Conservation (phyloP, 92 coral and sea anemone species). For the Porites cylindrica region DNA sequence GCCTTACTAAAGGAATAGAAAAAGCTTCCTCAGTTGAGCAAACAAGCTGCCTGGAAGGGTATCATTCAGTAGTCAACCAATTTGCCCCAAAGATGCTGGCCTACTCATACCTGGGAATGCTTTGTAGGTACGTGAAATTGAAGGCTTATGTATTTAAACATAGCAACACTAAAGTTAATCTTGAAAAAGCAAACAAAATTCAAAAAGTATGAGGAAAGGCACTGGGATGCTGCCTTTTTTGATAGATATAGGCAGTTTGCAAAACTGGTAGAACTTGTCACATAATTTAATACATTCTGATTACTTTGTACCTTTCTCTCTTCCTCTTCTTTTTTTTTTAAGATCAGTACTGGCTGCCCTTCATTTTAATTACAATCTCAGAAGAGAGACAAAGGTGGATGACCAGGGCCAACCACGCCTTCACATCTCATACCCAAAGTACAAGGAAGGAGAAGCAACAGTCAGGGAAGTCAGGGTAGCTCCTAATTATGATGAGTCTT, state of each 20-base stretch:
- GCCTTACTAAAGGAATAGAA: too few species aligned
- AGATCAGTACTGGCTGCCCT: slow-evolving; percentile 54
- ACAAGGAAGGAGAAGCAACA: slow-evolving; percentile 53
- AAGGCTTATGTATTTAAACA: not conserved
- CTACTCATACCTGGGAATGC: slow-evolving; percentile 56
- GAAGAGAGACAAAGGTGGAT: slow-evolving; percentile 40
- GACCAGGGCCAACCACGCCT: slow-evolving; percentile 30
- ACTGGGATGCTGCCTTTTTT: not conserved
- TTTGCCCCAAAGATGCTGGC: too few species aligned
- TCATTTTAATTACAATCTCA: slow-evolving; percentile 54
- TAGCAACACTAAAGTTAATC: not conserved
- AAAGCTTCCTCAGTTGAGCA: too few species aligned
- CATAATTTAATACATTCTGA: not conserved
- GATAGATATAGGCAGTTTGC: not conserved
- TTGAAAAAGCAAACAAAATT: too few species aligned
- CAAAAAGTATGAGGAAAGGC: not conserved
- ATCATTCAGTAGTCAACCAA: too few species aligned
- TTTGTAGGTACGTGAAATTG: slow-evolving; percentile 41
- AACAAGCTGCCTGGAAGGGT: too few species aligned
- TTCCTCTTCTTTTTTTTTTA: not conserved
- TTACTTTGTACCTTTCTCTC: not conserved
- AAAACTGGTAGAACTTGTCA: not conserved
- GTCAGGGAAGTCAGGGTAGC: slow-evolving; percentile 34
- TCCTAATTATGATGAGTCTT: slow-evolving; percentile 31
- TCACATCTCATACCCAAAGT: slow-evolving; percentile 39